Evolutionary conservation across 2,113 vertebrate genomes (phyloP).

Genomic region (Entomyzon cyanotis): DNA sequence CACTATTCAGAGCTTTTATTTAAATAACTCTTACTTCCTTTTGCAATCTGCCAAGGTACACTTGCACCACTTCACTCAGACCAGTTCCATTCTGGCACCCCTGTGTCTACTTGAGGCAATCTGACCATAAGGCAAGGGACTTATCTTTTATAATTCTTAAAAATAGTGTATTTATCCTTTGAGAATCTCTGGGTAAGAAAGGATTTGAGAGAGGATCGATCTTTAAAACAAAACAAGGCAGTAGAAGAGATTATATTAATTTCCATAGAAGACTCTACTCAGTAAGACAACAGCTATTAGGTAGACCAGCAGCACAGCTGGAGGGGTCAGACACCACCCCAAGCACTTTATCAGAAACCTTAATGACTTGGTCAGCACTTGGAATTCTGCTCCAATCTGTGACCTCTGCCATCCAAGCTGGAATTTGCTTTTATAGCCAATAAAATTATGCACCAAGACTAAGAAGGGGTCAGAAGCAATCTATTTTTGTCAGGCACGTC

Average conservation of each 20-base stretch:
- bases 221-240: background rate
- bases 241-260: background rate
- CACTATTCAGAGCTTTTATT: background rate
- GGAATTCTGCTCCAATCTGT: slow-evolving; percentile 3
- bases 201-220: background rate
- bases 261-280: background rate
- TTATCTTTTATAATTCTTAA: background rate
- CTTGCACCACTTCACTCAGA: background rate
- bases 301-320: background rate
- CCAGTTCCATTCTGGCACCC: background rate
- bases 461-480: background rate
- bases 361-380: background rate
- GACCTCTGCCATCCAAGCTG: background rate
- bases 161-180: background rate
- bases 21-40: background rate
- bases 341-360: background rate
- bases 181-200: background rate
- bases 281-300: background rate
- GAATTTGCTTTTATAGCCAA: slow-evolving; percentile 1
- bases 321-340: background rate
- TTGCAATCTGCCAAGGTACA: background rate
- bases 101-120: background rate
- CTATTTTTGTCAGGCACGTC: background rate
- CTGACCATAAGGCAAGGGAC: background rate
- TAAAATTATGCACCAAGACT: slow-evolving; percentile 2